These are phyloP conservation scores for Dynastes tityus DNA, from an alignment of 2,888 invertebrate species.

Conservation along the genomic window DNA sequence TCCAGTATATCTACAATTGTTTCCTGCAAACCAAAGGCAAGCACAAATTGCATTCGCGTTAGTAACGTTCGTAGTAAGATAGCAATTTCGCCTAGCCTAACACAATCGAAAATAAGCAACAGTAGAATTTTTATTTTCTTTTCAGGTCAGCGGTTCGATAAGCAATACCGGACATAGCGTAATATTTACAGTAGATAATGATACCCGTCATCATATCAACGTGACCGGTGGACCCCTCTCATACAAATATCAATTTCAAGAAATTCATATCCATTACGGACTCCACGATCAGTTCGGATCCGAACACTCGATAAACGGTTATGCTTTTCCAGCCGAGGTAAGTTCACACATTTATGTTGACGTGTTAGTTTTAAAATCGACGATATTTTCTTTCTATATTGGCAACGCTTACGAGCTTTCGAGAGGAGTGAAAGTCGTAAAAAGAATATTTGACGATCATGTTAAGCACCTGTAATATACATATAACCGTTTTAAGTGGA, in stretches of 20 bases:
- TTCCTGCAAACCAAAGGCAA: not conserved
- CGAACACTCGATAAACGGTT: conserved; percentile 96
- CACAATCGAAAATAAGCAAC: conserved; percentile 13
- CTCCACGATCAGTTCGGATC: conserved; percentile 93
- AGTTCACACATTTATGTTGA: conserved; percentile 62
- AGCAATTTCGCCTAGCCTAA: not conserved
- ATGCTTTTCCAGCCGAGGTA: conserved; percentile 98
- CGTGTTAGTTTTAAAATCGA: conserved; percentile 38
- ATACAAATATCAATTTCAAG: conserved; percentile 95
- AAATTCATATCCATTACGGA: conserved; percentile 96
- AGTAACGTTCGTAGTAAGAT: not conserved
- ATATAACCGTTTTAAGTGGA: not conserved
- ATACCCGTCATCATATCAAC: conserved; percentile 89
- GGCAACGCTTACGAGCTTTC: conserved; percentile 10
- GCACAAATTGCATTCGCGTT: too few species aligned
- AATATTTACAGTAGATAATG: conserved; percentile 91
- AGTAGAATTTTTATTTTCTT: conserved; percentile 53
- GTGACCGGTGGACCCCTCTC: conserved; percentile 97
- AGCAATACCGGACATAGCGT: conserved; percentile 96
- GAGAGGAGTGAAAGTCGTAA: not conserved
- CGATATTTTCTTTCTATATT: conserved; percentile 32
- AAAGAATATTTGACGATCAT: conserved; percentile 25
- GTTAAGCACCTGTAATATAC: not conserved
- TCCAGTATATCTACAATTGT: too few species aligned
- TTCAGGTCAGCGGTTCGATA: conserved; percentile 90